Conservation (phyloP, 2,888 invertebrate genomes). For the Acanthopleura granulata region DNA sequence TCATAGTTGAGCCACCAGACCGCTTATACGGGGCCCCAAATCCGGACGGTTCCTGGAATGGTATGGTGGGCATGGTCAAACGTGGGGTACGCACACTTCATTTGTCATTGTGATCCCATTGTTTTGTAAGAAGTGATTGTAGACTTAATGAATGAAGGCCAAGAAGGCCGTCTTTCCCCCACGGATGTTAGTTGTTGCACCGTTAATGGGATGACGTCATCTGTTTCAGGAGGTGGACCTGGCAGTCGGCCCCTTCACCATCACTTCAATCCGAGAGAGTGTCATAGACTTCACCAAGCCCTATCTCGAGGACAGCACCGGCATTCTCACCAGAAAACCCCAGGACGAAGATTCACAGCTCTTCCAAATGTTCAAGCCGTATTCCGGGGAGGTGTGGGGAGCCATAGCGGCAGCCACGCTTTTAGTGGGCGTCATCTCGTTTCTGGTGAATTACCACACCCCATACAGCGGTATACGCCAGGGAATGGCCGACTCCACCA, state of each 20-base stretch:
- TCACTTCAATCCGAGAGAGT: conserved; percentile 12
- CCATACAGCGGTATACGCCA: conserved; percentile 4
- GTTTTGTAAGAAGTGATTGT: no score
- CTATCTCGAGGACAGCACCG: conserved; percentile 8
- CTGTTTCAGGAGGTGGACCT: conserved; percentile 12
- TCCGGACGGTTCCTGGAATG: conserved; percentile 36
- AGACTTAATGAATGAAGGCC: not conserved
- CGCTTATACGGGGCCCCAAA: conserved; percentile 31
- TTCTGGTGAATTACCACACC: conserved; percentile 11
- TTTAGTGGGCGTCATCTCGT: conserved; percentile 6
- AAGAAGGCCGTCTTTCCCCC: not conserved
- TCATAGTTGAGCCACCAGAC: conserved; percentile 29
- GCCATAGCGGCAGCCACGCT: not conserved
- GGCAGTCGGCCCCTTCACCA: conserved; percentile 14
- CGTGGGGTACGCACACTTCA: conserved; percentile 27
- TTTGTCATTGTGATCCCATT: no score
- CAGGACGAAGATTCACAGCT: conserved; percentile 12
- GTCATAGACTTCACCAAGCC: conserved; percentile 19
- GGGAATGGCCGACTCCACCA: not conserved
- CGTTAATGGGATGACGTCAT: not conserved
- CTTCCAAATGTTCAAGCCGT: conserved; percentile 15
- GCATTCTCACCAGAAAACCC: conserved; percentile 16
- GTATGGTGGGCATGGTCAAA: conserved; percentile 39
- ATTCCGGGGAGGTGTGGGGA: conserved; percentile 3
- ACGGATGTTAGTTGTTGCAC: not conserved